Percentiles rank a stretch among this genome's conserved stretches.
Conservation (phyloP, 2,888 invertebrate genomes). For the Malthinus seriepunctatus region DNA sequence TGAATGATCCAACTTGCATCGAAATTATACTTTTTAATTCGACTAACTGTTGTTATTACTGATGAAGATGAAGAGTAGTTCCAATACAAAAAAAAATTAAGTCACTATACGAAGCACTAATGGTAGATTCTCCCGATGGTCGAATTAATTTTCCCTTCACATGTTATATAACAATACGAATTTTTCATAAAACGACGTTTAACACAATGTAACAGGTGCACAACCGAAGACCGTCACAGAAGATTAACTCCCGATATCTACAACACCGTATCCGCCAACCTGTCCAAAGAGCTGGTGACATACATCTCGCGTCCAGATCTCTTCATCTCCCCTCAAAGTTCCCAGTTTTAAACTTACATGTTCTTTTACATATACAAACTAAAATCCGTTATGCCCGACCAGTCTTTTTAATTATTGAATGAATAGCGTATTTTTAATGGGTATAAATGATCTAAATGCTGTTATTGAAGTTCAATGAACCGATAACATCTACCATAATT, state of each 20-base stretch:
- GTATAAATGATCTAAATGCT: constrained; percentile 19
- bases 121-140: too few species aligned
- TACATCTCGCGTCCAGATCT: constrained; percentile 43
- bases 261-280: constrained; percentile 35
- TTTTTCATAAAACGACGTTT: neutral
- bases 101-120: too few species aligned
- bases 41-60: too few species aligned
- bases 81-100: too few species aligned
- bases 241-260: constrained; percentile 36
- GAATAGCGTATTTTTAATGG: constrained; percentile 25
- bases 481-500: neutral
- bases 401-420: constrained; percentile 33
- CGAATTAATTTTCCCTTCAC: too few species aligned
- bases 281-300: constrained; percentile 38
- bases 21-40: too few species aligned
- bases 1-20: too few species aligned
- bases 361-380: constrained; percentile 17
- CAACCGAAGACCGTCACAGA: constrained; percentile 26
- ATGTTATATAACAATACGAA: too few species aligned
- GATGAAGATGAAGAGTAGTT: too few species aligned
- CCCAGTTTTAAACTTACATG: constrained; percentile 18
- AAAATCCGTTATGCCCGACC: constrained; percentile 31
- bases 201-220: constrained; percentile 15
- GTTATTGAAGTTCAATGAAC: constrained; percentile 14
- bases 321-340: constrained; percentile 31